A percentile compares a stretch with the other conserved stretches of the same genome.
These are phyloP conservation scores for Misgurnus anguillicaudatus DNA, from an alignment of 2,113 vertebrate species.

Conservation along the genomic window DNA sequence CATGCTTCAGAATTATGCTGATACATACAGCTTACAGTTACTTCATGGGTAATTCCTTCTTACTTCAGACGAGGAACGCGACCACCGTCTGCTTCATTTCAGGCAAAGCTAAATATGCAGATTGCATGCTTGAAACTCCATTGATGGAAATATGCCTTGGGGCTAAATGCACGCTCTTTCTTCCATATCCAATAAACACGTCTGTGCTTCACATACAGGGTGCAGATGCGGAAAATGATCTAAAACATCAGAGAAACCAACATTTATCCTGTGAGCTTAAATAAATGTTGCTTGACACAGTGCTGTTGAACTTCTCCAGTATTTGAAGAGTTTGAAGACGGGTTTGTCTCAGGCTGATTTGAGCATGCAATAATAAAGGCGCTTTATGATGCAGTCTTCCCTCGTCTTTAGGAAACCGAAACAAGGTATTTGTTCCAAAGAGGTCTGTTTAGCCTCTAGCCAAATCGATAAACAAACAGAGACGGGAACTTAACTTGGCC, in stretches of 20 bases:
- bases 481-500: too few relatives aligned
- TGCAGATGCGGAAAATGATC: too few relatives aligned
- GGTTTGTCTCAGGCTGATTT: slow-evolving; percentile 21
- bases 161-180: slow-evolving; percentile 61
- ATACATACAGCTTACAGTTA: slow-evolving; percentile 7
- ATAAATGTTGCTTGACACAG: not conserved
- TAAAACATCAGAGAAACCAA: not conserved
- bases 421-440: too few relatives aligned
- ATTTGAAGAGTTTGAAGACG: slow-evolving; percentile 9
- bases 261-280: not conserved
- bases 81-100: slow-evolving; percentile 68
- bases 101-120: slow-evolving; percentile 66
- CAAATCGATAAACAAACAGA: too few relatives aligned
- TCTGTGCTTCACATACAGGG: too few relatives aligned
- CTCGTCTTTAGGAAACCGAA: too few relatives aligned
- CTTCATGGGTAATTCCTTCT: slow-evolving; percentile 21
- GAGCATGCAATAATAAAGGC: slow-evolving; percentile 37
- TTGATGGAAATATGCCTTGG: slow-evolving; percentile 60
- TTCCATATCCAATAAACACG: not conserved
- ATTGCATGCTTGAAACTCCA: slow-evolving; percentile 60
- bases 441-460: too few relatives aligned
- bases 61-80: slow-evolving; percentile 23
- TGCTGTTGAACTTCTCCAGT: not conserved
- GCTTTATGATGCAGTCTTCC: too few relatives aligned
- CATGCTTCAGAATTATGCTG: not conserved